Evolutionary conservation across 2,113 vertebrate genomes (phyloP).

Genomic region (Catagonus wagneri): DNA sequence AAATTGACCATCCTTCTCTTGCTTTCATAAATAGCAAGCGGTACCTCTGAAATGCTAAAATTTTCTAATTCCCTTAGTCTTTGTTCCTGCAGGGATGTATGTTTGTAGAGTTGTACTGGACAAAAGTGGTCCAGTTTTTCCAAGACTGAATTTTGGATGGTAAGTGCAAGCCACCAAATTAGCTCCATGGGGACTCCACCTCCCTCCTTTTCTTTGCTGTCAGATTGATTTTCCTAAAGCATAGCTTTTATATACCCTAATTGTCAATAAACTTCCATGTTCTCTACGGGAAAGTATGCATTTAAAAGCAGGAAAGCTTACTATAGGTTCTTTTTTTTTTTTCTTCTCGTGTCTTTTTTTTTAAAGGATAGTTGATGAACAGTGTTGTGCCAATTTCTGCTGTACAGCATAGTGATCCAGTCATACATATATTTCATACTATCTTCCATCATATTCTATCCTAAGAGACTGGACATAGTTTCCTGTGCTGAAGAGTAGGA

Average conservation of each 20-base stretch:
- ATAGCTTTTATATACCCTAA: neutral
- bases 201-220: neutral
- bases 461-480: too few relatives aligned
- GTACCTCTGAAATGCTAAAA: neutral
- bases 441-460: too few relatives aligned
- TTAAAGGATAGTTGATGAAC: too few relatives aligned
- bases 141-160: neutral
- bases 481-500: too few relatives aligned
- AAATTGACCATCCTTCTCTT: neutral
- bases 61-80: neutral
- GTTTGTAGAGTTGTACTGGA: neutral
- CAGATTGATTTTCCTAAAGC: neutral
- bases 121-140: neutral
- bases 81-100: neutral
- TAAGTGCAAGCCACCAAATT: neutral
- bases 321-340: too few relatives aligned
- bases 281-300: neutral
- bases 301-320: neutral
- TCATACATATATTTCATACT: too few relatives aligned
- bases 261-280: neutral
- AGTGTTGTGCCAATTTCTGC: too few relatives aligned
- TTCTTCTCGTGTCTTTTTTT: too few relatives aligned
- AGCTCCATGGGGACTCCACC: neutral
- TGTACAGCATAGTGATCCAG: too few relatives aligned
- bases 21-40: neutral